A percentile compares a stretch with the other conserved stretches of the same genome.
These are phyloP conservation scores for Delia radicum DNA, from an alignment of 1,140 invertebrate genomes.

Conservation along the genomic window DNA sequence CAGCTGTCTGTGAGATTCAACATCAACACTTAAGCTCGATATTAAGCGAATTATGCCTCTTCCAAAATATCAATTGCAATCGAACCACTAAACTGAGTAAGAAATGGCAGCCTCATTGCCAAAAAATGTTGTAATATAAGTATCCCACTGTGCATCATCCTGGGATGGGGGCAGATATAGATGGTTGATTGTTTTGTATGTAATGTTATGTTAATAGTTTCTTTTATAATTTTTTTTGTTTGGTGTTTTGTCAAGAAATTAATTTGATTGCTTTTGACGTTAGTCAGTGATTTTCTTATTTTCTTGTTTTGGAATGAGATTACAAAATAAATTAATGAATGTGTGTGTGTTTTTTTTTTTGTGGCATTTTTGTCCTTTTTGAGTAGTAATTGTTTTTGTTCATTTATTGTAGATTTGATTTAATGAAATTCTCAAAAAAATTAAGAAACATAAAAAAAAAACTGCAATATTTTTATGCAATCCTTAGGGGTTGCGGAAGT, in stretches of 20 bases:
- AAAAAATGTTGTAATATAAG: too few relatives aligned
- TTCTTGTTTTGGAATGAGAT: neutral
- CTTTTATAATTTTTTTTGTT: neutral
- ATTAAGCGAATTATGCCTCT: too few relatives aligned
- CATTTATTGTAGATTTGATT: constrained; percentile 20
- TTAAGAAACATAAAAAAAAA: neutral
- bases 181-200: too few relatives aligned
- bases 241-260: constrained; percentile 19
- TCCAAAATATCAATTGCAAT: too few relatives aligned
- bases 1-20: too few relatives aligned
- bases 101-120: too few relatives aligned
- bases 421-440: neutral
- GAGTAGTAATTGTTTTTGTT: constrained; percentile 20
- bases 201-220: constrained; percentile 1
- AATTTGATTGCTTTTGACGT: constrained; percentile 28
- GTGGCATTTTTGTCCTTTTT: neutral
- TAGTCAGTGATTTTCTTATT: constrained; percentile 23
- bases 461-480: constrained; percentile 13
- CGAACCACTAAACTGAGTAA: too few relatives aligned
- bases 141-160: too few relatives aligned
- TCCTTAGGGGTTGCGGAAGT: neutral
- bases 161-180: too few relatives aligned
- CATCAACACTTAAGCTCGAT: too few relatives aligned
- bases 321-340: neutral
- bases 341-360: neutral